A percentile compares a stretch with the other conserved stretches of the same genome.
Evolutionary conservation across 2,113 vertebrate genomes (phyloP).

Genomic region (Hydropotes inermis): DNA sequence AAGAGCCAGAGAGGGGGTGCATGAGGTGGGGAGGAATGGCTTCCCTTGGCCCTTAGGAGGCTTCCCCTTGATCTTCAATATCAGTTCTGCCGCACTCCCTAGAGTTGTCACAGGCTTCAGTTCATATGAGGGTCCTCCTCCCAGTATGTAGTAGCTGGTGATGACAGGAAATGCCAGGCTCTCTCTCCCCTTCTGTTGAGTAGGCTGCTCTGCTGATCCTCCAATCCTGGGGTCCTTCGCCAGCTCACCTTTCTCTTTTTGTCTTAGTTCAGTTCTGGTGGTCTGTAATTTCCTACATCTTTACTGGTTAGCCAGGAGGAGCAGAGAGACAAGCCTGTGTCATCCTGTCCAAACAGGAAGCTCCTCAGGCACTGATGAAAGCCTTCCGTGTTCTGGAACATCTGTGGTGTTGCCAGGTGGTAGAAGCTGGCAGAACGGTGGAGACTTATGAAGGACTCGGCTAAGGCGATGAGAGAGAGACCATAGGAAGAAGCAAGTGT

Average conservation of each 20-base stretch:
- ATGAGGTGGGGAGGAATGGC: not conserved
- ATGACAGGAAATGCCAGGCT: not conserved
- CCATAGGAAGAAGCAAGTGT: not conserved
- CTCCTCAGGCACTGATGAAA: not conserved
- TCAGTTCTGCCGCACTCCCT: not conserved
- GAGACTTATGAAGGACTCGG: not conserved
- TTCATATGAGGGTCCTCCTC: not conserved
- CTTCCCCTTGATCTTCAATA: not conserved
- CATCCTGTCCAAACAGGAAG: not conserved
- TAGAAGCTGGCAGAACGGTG: not conserved
- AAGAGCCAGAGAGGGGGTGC: not conserved
- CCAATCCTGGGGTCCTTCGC: not conserved
- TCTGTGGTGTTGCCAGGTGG: too few relatives aligned
- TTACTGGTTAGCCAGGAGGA: not conserved
- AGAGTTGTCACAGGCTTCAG: too few relatives aligned
- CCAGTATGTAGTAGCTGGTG: not conserved
- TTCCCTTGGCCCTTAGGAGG: not conserved
- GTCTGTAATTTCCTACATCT: not conserved
- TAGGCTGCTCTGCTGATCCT: not conserved
- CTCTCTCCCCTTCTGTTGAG: not conserved
- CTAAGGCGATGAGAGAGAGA: not conserved
- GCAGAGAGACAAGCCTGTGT: not conserved
- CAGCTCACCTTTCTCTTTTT: not conserved
- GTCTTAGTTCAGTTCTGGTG: not conserved
- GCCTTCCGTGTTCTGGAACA: not conserved